phyloP scores from a whole-genome alignment of 2,888 invertebrate species.

The Gari tellinella region DNA sequence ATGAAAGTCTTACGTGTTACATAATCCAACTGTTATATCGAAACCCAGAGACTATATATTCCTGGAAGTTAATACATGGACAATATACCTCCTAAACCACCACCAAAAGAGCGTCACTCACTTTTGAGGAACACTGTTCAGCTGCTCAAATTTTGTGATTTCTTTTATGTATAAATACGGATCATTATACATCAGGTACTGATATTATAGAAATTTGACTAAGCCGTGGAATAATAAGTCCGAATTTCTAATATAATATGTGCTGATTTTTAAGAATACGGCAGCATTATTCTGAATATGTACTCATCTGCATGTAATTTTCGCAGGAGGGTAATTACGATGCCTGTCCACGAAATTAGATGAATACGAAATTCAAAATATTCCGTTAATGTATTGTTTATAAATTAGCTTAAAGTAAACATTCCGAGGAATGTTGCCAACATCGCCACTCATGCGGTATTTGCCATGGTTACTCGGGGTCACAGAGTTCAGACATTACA shows the following conservation, averaged over 20 bases:
- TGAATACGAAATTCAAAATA: slow-evolving; percentile 58
- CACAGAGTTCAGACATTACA: neutral
- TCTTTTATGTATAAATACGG: slow-evolving; percentile 45
- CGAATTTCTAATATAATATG: slow-evolving; percentile 57
- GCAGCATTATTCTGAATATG: slow-evolving; percentile 49
- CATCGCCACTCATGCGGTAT: neutral
- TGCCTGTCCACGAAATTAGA: slow-evolving; percentile 45
- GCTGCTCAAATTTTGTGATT: slow-evolving; percentile 30
- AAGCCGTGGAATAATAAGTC: slow-evolving; percentile 55
- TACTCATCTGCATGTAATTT: slow-evolving; percentile 57
- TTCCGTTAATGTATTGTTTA: slow-evolving; percentile 52
- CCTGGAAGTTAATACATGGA: too few species aligned
- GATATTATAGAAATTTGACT: slow-evolving; percentile 60
- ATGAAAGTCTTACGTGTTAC: too few species aligned
- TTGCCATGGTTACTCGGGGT: neutral
- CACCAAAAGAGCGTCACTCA: too few species aligned
- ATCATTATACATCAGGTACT: slow-evolving; percentile 50
- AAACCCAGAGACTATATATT: too few species aligned
- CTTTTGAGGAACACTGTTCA: too few species aligned
- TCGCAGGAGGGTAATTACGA: slow-evolving; percentile 52
- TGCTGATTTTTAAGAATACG: slow-evolving; percentile 50
- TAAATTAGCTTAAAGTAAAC: slow-evolving; percentile 28
- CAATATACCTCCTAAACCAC: too few species aligned
- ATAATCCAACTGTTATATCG: too few species aligned
- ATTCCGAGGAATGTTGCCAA: neutral